Evolutionary conservation across 2,113 vertebrate genomes (phyloP).

Genomic region (Dicentrarchus labrax): DNA sequence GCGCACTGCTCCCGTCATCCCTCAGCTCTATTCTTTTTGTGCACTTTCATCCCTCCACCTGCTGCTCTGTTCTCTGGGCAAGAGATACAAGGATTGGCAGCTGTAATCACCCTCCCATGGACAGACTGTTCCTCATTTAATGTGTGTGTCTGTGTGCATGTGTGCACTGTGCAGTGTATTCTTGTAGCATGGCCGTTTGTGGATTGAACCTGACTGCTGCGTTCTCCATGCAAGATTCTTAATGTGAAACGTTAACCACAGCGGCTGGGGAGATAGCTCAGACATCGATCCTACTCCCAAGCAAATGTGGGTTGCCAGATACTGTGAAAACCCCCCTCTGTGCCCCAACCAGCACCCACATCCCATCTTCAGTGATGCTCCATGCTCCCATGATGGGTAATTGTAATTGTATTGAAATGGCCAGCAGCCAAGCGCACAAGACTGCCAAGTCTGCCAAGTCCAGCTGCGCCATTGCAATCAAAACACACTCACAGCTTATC

Average conservation of each 20-base stretch:
- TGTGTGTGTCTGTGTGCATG: conserved; percentile 8
- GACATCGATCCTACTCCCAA: conserved; percentile 32
- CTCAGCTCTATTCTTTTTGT: conserved; percentile 11
- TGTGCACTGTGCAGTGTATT: conserved; percentile 7
- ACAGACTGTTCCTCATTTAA: background rate
- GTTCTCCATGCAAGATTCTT: conserved; percentile 39
- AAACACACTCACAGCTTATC: conserved; percentile 62
- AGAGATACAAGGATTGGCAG: background rate
- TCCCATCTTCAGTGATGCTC: conserved; percentile 49
- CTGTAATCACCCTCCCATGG: conserved; percentile 8
- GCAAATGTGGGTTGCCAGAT: conserved; percentile 47
- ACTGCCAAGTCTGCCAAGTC: conserved; percentile 63
- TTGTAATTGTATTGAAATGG: conserved; percentile 75
- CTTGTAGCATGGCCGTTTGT: background rate
- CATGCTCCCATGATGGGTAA: conserved; percentile 60
- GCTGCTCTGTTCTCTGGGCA: conserved; percentile 29
- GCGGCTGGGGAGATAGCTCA: conserved; percentile 24
- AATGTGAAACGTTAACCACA: conserved; percentile 47
- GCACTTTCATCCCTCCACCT: conserved; percentile 37
- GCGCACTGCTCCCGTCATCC: conserved; percentile 22
- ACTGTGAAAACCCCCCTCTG: conserved; percentile 44
- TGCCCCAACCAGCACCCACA: conserved; percentile 39
- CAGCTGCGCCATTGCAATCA: conserved; percentile 71
- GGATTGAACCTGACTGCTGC: conserved; percentile 20
- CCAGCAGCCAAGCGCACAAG: conserved; percentile 60